phyloP scores from a whole-genome alignment of 2,797 vertebrate species.

The Choloepus didactylus region DNA sequence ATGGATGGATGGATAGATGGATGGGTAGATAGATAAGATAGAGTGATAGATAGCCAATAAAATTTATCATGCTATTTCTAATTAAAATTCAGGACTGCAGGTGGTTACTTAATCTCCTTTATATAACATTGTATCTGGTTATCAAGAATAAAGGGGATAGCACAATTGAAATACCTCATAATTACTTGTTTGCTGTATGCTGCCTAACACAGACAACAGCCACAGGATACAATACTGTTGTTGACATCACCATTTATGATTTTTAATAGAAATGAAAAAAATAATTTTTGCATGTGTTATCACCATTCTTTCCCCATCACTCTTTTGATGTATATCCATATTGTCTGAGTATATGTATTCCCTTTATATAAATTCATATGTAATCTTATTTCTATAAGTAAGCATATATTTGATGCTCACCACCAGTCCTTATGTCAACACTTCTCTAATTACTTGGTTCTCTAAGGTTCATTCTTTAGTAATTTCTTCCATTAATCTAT shows the following conservation, averaged over 20 bases:
- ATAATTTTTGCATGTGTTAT: neutral
- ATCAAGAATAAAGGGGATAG: neutral
- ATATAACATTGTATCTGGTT: neutral
- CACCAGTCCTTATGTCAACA: neutral
- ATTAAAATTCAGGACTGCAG: neutral
- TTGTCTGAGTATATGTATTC: neutral
- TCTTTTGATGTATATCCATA: neutral
- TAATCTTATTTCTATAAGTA: neutral
- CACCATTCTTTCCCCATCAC: too few relatives aligned
- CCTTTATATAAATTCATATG: neutral
- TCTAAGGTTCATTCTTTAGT: neutral
- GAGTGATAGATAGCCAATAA: neutral
- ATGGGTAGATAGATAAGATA: too few relatives aligned
- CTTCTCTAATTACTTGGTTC: neutral
- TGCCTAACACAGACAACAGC: neutral
- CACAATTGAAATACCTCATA: neutral
- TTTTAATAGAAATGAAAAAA: neutral
- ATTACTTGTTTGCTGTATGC: neutral
- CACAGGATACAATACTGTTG: neutral
- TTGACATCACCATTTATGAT: neutral
- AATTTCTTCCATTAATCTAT: neutral
- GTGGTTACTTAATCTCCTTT: neutral
- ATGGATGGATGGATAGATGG: too few relatives aligned
- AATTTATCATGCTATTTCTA: neutral
- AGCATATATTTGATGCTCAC: neutral